Evolutionary conservation across 2,888 invertebrate genomes (phyloP), one percentile per base, ranked within the genome.

Genomic region (Conchocele bisecta): DNA sequence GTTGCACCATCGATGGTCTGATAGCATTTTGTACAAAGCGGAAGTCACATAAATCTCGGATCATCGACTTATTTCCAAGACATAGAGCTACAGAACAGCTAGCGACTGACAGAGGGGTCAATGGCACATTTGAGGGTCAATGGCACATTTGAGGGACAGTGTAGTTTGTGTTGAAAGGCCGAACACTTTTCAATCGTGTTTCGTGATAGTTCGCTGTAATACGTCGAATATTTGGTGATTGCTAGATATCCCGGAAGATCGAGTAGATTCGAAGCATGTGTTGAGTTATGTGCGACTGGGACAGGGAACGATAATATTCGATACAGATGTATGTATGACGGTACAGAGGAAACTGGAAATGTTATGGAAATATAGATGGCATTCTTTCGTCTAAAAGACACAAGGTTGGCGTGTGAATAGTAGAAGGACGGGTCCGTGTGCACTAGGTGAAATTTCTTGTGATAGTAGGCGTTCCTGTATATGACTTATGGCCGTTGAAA

Each of bases 401-500:
- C 26, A 29, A 60, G 50, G 6, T 50, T 6, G 17, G 26, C 60
- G 28, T 60, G 31, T 3, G 15, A 6, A 28, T 37, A 60, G 24
- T 60, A 60, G 39, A 48, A 50, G 11, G 28, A 28, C 3, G 50
- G 37, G 37, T 60, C 60, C 29, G 15, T 37, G 28, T 29, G 39
- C 35, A 50, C 9, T 9, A 60, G 17, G 5, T 37, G 29, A 33
- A 51, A 51, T 31, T n/a, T 31, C 33, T 31, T 35, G 3, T 31
- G 31, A 4, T 13, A 11, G 6, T 31, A 11, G 22, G 33, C 5
- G 22, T n/a, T 5, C 3, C 13, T 33, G 31, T n/a, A 51, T 31
- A 33, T 33, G n/a, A 17, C 13, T 15, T 17, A 51, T 3, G 22
- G 51, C 35, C 11, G 9, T 33, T 33, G 3, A 2, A 1, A 51